Conservation (phyloP, 2,888 invertebrate genomes). For the Odontocolon sp. region DNA sequence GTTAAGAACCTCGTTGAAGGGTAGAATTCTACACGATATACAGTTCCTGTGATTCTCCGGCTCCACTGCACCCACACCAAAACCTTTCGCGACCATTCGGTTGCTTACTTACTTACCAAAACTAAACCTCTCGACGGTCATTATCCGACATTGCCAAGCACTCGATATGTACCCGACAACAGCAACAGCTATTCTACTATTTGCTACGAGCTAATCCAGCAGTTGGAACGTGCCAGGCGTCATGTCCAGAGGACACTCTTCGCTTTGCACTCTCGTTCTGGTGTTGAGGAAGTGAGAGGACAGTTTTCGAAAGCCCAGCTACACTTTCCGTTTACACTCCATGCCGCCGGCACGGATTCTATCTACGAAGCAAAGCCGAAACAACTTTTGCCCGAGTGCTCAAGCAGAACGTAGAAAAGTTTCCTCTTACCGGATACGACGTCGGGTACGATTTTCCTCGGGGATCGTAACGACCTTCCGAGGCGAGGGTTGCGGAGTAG, state of each 20-base stretch:
- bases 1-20: constrained; percentile 27
- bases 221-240: neutral
- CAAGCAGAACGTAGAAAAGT: constrained; percentile 39
- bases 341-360: constrained; percentile 3
- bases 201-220: neutral
- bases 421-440: constrained; percentile 33
- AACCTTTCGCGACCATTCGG: neutral
- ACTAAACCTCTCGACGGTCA: constrained; percentile 14
- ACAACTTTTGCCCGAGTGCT: constrained; percentile 30
- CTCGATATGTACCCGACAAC: neutral
- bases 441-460: constrained; percentile 47
- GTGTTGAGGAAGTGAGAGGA: neutral
- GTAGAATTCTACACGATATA: constrained; percentile 2
- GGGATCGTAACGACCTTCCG: constrained; percentile 38
- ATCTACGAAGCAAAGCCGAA: constrained; percentile 6
- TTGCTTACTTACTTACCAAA: constrained; percentile 3
- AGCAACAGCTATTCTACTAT: neutral
- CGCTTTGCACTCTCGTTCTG: neutral
- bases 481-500: neutral
- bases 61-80: neutral
- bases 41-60: neutral
- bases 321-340: constrained; percentile 42
- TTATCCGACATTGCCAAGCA: constrained; percentile 20
- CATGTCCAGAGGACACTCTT: neutral
- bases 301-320: constrained; percentile 40